Evolutionary conservation across 2,888 invertebrate genomes (phyloP), one percentile per base, ranked within the genome.

Genomic region (Idaea aversata): DNA sequence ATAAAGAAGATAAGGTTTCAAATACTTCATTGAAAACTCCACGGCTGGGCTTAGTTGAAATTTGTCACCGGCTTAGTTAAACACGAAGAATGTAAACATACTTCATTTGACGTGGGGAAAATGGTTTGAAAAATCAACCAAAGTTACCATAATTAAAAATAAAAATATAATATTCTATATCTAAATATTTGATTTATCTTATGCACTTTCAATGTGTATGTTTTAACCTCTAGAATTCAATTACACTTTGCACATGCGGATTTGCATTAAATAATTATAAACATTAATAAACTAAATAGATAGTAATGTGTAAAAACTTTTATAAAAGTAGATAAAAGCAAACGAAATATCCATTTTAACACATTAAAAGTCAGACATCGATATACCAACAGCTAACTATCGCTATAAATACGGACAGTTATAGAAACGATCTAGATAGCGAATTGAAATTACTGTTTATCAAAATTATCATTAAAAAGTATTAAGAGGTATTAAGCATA

Each of bases 321-420:
- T 47, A 47, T 13, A 47, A 47, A 47, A 47, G 13, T 13, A 13
- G 47, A 47, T 47, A 10, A 47, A 47, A 7, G 47, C 47, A 47
- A 13, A 47, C 47, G 4, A 10, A 47, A 10, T 47, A 47, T 13
- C 10, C 5, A 7, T 13, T 47, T 47, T 47, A 47, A 47, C 47
- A 47, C 47, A 47, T 47, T 47, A 47, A 47, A 47, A 47, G 47
- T 47, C 47, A 47, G 47, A 47, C 47, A 47, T 47, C 47, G 47
- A 47, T 47, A 47, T 10, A 7, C 5, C 13, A 47, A 47, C 13
- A 47, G 47, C 47, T 13, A 47, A 47, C 47, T 47, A 47, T 47
- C 7, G 7, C 47, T 47, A 47, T 47, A 47, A 47, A 47, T 47
- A 47, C 47, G 13, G 47, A 47, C 47, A 47, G 47, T 47, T 47